Conservation (phyloP, 2,113 vertebrate genomes). For the Telmatochromis sp. region DNA sequence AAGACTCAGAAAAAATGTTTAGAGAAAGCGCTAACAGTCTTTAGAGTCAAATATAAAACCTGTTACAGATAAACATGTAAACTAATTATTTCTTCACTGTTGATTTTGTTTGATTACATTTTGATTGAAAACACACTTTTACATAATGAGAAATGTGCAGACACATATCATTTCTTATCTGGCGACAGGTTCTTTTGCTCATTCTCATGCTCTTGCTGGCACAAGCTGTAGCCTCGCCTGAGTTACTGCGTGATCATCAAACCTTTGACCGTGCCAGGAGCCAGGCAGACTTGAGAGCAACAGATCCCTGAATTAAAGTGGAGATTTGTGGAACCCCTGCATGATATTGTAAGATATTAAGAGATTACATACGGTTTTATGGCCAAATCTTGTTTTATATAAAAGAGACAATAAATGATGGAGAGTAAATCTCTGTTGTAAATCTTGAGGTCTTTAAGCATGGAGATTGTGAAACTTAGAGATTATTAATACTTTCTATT, state of each 20-base stretch:
- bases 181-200: background rate
- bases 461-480: background rate
- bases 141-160: background rate
- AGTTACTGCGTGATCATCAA: background rate
- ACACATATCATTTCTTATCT: background rate
- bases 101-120: background rate
- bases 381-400: background rate
- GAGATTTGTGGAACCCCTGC: background rate
- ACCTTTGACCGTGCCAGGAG: background rate
- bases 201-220: background rate
- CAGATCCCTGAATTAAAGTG: background rate
- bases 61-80: background rate
- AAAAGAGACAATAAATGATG: background rate
- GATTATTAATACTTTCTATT: background rate
- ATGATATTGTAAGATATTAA: background rate
- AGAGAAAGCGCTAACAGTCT: background rate
- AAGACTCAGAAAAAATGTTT: background rate
- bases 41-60: rapidly evolving
- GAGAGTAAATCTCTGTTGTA: background rate
- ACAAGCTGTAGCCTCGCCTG: background rate
- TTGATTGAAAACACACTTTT: background rate
- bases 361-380: background rate
- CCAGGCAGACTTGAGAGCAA: background rate
- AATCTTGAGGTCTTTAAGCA: background rate
- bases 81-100: background rate